Percentiles rank a stretch among this genome's conserved stretches.
Conservation (phyloP, 2,797 vertebrate species). For the Rallus crepitans region DNA sequence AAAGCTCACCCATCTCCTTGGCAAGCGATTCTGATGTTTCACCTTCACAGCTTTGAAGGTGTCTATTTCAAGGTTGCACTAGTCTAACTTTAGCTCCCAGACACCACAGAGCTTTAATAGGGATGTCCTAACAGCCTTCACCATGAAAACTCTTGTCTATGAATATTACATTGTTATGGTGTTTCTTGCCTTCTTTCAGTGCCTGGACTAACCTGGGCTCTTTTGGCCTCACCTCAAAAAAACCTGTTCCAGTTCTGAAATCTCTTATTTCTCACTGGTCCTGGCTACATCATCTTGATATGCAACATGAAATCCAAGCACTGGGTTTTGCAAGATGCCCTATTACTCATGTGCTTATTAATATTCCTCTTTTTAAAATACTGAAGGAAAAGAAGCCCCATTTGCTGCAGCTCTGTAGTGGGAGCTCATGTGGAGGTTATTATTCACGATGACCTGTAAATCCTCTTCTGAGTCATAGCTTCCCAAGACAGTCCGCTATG, state of each 20-base stretch:
- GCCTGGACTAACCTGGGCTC: neutral
- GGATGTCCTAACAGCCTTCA: neutral
- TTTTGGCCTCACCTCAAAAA: neutral
- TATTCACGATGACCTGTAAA: neutral
- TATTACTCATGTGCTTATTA: neutral
- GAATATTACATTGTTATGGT: neutral
- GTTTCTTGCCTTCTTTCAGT: neutral
- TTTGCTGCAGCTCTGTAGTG: neutral
- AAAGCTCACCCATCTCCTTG: neutral
- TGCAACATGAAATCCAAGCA: neutral
- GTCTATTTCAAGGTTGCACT: neutral
- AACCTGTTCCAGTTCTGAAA: neutral
- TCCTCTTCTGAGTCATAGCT: neutral
- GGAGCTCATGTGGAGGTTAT: neutral
- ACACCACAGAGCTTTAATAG: neutral
- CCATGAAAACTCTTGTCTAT: neutral
- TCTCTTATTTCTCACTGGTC: neutral
- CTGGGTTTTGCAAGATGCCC: neutral
- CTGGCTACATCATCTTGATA: neutral
- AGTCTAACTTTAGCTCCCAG: neutral
- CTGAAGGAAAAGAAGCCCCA: neutral
- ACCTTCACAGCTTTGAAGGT: neutral
- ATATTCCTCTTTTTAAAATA: neutral
- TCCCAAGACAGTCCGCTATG: neutral
- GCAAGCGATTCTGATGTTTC: neutral